These are phyloP conservation scores for Agrypnia vestita DNA, from an alignment of 1,140 invertebrate genomes.

Conservation along the genomic window DNA sequence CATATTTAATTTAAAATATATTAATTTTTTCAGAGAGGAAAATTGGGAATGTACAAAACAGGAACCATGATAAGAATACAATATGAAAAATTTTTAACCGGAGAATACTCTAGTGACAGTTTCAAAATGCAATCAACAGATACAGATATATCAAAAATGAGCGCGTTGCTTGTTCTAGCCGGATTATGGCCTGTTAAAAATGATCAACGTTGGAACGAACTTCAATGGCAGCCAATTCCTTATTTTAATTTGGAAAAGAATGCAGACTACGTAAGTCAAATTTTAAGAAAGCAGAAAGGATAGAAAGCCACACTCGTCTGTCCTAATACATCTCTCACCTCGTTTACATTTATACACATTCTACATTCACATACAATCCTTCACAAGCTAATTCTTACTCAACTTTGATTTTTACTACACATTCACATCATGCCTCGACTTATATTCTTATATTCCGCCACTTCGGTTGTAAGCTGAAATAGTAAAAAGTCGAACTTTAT, in stretches of 20 bases:
- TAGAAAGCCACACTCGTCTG: too few relatives aligned
- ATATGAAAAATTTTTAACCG: slow-evolving; percentile 55
- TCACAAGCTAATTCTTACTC: too few relatives aligned
- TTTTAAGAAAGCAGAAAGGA: too few relatives aligned
- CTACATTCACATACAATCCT: not conserved
- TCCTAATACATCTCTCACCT: not conserved
- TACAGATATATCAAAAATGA: slow-evolving; percentile 83
- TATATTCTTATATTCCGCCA: too few relatives aligned
- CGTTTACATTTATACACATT: slow-evolving; percentile 2
- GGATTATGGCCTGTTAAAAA: slow-evolving; percentile 78
- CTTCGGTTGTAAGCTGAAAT: too few relatives aligned
- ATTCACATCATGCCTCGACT: too few relatives aligned
- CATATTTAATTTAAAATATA: not conserved
- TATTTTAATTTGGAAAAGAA: slow-evolving; percentile 66
- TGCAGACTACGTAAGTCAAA: slow-evolving; percentile 66
- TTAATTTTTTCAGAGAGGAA: slow-evolving; percentile 52
- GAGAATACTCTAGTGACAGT: slow-evolving; percentile 62
- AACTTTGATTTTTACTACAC: too few relatives aligned
- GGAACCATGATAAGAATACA: slow-evolving; percentile 49
- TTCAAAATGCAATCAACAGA: slow-evolving; percentile 78
- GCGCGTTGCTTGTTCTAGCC: slow-evolving; percentile 80
- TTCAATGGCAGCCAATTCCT: slow-evolving; percentile 82
- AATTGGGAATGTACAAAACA: slow-evolving; percentile 54
- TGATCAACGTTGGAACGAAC: slow-evolving; percentile 75
- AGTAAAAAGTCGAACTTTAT: too few relatives aligned